These are phyloP conservation scores for Centropristis striata DNA, from an alignment of 2,113 vertebrate species.

Conservation along the genomic window DNA sequence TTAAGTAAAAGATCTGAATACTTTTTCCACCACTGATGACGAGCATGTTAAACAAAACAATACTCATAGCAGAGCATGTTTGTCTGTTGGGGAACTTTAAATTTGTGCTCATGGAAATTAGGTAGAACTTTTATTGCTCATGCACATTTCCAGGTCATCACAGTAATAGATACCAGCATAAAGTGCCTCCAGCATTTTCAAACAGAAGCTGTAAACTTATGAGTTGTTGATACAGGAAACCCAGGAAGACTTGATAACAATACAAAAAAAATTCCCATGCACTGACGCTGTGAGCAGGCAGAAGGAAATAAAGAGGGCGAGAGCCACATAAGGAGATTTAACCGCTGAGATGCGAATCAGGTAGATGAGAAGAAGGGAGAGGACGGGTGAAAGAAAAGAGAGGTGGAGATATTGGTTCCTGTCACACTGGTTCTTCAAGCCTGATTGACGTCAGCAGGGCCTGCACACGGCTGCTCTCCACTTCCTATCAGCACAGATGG, in stretches of 20 bases:
- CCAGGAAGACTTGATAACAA: not conserved
- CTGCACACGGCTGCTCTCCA: conserved; percentile 49
- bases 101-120: no score
- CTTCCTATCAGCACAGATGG: conserved; percentile 80
- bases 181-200: not conserved
- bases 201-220: conserved; percentile 4
- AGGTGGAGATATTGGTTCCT: conserved; percentile 58
- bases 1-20: no score
- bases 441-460: conserved; percentile 79
- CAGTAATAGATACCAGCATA: not conserved
- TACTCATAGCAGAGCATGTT: no score
- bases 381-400: conserved; percentile 18
- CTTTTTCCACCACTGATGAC: no score
- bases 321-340: conserved; percentile 15
- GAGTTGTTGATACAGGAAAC: conserved; percentile 15
- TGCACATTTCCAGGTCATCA: not conserved
- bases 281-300: not conserved
- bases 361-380: conserved; percentile 24
- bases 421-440: conserved; percentile 77
- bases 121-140: no score
- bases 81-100: no score
- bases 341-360: conserved; percentile 26
- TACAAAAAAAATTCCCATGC: not conserved
- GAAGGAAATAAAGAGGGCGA: not conserved
- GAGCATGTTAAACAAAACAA: no score